These are phyloP conservation scores for Pammene fasciana DNA, from an alignment of 2,888 invertebrate species.

Conservation along the genomic window DNA sequence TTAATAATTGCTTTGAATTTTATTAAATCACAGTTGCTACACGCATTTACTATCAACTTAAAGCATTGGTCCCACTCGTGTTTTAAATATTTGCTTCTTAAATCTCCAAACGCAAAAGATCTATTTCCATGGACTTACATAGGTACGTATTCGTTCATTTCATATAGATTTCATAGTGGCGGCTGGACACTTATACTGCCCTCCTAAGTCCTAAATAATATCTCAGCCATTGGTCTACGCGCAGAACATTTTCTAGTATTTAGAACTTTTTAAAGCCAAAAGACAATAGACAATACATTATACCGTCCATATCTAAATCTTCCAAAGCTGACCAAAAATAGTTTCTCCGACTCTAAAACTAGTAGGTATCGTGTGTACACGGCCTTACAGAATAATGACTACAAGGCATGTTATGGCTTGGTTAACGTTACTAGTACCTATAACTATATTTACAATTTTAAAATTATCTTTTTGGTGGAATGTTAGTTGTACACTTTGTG, in stretches of 20 bases:
- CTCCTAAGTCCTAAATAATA: too few species aligned
- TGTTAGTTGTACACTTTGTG: slow-evolving; percentile 55
- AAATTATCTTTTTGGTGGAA: slow-evolving; percentile 62
- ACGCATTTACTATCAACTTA: background rate
- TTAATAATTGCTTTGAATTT: background rate
- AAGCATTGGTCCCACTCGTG: too few species aligned
- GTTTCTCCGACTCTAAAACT: background rate
- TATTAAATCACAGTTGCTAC: background rate
- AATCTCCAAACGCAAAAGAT: too few species aligned
- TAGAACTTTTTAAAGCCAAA: too few species aligned
- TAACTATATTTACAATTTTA: slow-evolving; percentile 54
- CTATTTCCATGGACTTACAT: too few species aligned
- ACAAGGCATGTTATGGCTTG: slow-evolving; percentile 63
- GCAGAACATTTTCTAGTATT: too few species aligned
- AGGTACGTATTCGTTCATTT: too few species aligned
- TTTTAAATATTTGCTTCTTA: too few species aligned
- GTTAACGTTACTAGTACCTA: slow-evolving; percentile 43
- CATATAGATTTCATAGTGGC: too few species aligned
- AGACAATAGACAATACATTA: too few species aligned
- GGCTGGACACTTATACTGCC: too few species aligned
- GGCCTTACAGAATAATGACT: slow-evolving; percentile 54
- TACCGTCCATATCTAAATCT: background rate
- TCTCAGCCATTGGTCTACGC: too few species aligned
- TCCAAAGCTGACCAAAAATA: background rate
- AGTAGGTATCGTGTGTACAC: slow-evolving; percentile 17